Evolutionary conservation across 2,113 vertebrate species (phyloP).

Genomic region (Miniopterus natalensis): DNA sequence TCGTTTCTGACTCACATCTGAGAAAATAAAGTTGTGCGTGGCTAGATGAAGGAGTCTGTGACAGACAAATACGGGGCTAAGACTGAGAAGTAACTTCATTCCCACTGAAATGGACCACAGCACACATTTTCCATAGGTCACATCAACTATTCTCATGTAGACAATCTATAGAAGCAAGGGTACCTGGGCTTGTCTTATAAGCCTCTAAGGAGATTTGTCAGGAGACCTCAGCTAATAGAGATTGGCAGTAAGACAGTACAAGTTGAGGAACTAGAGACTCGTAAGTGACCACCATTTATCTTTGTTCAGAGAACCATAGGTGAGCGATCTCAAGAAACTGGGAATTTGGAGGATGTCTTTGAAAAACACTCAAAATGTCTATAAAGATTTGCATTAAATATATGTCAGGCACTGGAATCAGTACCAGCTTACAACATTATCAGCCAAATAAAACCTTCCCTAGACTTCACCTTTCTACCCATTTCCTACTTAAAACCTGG

Average conservation of each 20-base stretch:
- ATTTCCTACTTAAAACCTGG: background rate
- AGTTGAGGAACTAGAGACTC: background rate
- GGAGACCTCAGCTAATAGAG: background rate
- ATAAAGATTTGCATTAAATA: background rate
- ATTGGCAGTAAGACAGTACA: background rate
- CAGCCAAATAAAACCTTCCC: background rate
- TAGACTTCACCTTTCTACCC: background rate
- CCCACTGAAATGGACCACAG: background rate
- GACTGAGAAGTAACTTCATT: background rate
- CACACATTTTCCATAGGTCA: background rate
- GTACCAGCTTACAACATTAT: background rate
- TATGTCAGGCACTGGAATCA: background rate
- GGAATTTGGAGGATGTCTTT: background rate
- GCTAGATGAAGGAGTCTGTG: background rate
- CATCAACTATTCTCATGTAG: background rate
- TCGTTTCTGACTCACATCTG: background rate
- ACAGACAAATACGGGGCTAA: background rate
- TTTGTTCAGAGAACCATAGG: background rate
- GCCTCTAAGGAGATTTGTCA: background rate
- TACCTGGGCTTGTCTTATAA: background rate
- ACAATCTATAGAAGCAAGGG: background rate
- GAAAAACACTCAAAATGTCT: background rate
- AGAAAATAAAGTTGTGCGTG: background rate
- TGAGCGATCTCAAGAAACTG: background rate
- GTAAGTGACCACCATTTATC: background rate